A percentile compares a stretch with the other conserved stretches of the same genome.
phyloP scores from a whole-genome alignment of 2,113 vertebrate species.

The Engystomops pustulosus region DNA sequence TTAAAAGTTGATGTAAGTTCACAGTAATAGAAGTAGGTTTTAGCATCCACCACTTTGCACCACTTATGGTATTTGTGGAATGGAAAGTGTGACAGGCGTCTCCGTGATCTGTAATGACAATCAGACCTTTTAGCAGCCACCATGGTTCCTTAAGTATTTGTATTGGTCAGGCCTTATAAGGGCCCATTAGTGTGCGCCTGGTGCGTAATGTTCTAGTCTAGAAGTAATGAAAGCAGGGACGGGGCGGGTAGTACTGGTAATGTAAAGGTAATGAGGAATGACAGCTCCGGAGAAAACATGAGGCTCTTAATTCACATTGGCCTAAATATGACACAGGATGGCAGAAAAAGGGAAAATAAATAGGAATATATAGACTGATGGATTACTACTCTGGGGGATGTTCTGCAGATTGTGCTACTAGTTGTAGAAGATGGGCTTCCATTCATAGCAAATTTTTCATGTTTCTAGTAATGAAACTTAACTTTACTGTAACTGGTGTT shows the following conservation, averaged over 20 bases:
- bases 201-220: slow-evolving; percentile 10
- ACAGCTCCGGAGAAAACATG: slow-evolving; percentile 19
- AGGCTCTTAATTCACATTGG: slow-evolving; percentile 11
- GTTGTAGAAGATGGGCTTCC: not conserved
- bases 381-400: not conserved
- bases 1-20: too few species aligned
- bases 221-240: not conserved
- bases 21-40: not conserved
- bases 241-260: not conserved
- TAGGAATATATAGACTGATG: not conserved
- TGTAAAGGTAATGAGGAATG: slow-evolving; percentile 28
- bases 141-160: not conserved
- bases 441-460: not conserved
- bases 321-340: slow-evolving; percentile 17
- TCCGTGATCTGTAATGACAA: slow-evolving; percentile 16
- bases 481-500: too few species aligned
- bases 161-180: not conserved
- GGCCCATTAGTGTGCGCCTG: slow-evolving; percentile 3
- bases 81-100: not conserved
- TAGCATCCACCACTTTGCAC: not conserved
- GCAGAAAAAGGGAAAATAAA: not conserved
- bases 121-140: slow-evolving; percentile 6
- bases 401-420: not conserved
- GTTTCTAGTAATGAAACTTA: not conserved
- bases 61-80: not conserved